Percentiles rank a stretch among this genome's conserved stretches.
Evolutionary conservation across 2,797 vertebrate genomes (phyloP).

Genomic region (Rhinoraja longicauda): DNA sequence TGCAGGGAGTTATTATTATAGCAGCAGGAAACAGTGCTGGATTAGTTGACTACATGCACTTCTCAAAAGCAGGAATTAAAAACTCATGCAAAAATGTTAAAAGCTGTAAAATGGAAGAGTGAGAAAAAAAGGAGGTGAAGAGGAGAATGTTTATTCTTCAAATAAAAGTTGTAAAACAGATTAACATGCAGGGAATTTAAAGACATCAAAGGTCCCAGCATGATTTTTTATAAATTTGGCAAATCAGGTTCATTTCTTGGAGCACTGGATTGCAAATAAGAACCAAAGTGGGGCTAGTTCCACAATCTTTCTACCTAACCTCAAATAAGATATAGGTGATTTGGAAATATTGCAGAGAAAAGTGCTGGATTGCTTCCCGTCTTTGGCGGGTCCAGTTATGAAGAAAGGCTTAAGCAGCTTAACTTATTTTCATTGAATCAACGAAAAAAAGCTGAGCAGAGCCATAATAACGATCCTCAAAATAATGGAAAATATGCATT

Average conservation of each 20-base stretch:
- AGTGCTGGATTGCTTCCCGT: background rate
- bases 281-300: background rate
- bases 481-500: constrained; percentile 3
- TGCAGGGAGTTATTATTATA: background rate
- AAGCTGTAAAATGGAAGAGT: background rate
- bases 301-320: background rate
- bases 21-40: background rate
- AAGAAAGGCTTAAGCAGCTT: background rate
- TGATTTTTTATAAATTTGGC: background rate
- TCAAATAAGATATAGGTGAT: background rate
- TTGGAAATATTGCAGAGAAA: constrained; percentile 9
- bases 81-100: background rate
- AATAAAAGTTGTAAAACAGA: background rate
- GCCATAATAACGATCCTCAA: background rate
- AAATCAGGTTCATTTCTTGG: no score
- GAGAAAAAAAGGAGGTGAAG: background rate
- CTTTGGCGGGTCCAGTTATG: background rate
- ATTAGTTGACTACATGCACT: background rate
- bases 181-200: background rate
- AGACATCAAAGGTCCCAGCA: background rate
- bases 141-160: background rate
- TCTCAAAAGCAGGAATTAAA: background rate
- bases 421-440: constrained; percentile 26
- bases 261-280: background rate
- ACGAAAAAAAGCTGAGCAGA: background rate